Base-by-base conservation (phyloP, 2,797 vertebrate genomes). In the Carcharodon carcharias region DNA sequence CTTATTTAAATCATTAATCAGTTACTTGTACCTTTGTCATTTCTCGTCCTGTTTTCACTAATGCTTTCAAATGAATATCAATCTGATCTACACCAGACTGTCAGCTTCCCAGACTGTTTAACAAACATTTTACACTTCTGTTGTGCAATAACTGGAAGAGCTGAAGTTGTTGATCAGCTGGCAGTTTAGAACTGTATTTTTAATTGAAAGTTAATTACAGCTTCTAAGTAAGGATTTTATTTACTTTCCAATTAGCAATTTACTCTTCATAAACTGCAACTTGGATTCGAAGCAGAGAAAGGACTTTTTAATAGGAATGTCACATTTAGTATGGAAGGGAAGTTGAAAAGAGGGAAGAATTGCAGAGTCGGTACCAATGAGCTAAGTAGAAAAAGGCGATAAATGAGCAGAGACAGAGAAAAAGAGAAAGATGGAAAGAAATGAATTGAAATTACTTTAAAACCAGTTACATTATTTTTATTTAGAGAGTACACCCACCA, bases 11-110 rank as follows among this genome's bases (percentile, higher is more conserved):
- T n/a, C 50, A 77, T 54, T 95, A 77, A 71, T 95, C 45, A 77
- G 69, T 21, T 77, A 95, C 69, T 95, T 95, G 67, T 54, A 93
- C 63, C 67, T 73, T 56, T 73, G 45, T 16, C 50, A 95, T n/a
- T 77, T 50, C 12, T 54, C 56, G 35, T 73, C 26, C 28, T 50
- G 28, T 95, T 95, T 23, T 95, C 65, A 69, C 26, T 73, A 54
- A 69, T 69, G 65, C 92, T 94, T 69, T 69, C 92, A 94, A 94
- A 95, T 95, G 93, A 31, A 23, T 69, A 69, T 31, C 4, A 77
- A 63, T 21, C 94, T 77, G 94, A 12, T 14, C 50, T 77, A 45
- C 89, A 67, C 21, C 54, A 73, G 45, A 4, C 67, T 71, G 45
- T 77, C 45, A 73, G 50, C 8, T 77, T 95, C 69, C 94, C 16